Base-by-base conservation (phyloP, 2,888 invertebrate species). In the Halictus quadricinctus region DNA sequence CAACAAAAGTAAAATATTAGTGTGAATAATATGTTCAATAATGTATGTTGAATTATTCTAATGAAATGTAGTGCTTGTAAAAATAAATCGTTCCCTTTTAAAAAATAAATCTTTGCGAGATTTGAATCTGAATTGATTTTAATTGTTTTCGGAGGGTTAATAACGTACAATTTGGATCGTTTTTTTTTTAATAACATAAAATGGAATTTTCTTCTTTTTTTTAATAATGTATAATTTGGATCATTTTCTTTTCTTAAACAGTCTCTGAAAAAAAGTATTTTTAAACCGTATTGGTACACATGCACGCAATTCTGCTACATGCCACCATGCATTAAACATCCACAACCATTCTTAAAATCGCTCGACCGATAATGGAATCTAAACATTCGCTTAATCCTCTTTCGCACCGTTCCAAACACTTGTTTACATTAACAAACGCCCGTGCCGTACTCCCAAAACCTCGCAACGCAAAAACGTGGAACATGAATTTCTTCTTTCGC, bases 301-400 rank as follows among this genome's bases (percentile, higher is more conserved):
- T 25, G 13, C 6, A 13, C 60, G 25, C 25, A 13, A 25, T 25
- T 25, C 60, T 13, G 60, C 1, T 60, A 13, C 6, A 12, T 13
- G 6, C 12, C 25, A 25, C 60, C 60, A 13, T 25, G 60, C 60
- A 60, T 25, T 25, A 13, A 60, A 15, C 5, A 60, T 60, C 25
- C 60, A 13, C 25, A 29, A 15, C 25, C 13, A 60, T 60, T 60
- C 60, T 60, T 60, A 60, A 60, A 60, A 60, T 60, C 60, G n/a
- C 25, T 15, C 25, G 6, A 13, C 60, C 36, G 21, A 41, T 36
- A 74, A 21, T 50, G 48, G 60, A 60, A 60, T 60, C 25, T 60
- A 60, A 60, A 60, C 60, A 60, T 60, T 60, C 60, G 25, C 29
- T 25, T 60, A 25, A 60, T 60, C 60, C 60, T 60, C 60, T 60